Base-by-base conservation (phyloP, 2,797 vertebrate genomes). In the Sciurus vulgaris region DNA sequence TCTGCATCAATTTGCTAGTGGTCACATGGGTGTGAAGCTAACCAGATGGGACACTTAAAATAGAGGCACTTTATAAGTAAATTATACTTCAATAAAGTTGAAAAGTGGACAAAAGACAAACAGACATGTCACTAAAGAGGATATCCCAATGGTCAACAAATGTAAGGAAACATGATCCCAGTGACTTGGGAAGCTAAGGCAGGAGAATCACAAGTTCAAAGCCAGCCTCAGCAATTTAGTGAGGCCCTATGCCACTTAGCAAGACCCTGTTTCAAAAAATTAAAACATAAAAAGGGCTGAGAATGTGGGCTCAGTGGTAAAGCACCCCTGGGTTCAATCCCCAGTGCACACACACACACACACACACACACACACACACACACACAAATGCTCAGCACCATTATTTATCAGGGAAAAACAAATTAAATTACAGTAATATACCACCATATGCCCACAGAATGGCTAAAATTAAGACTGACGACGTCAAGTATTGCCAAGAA, bases 351-450 rank as follows among this genome's bases (percentile, higher is more conserved):
- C 38, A 38, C 38, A 38, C 38, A 38, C 38, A 38, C 38, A 38
- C 3, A 38, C 38, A 38, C 38, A 38, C 3, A 38, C 38, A 4
- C 38, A 38, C 38, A 38, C 38, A 38, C 38, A 38, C 38, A 38
- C 38, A 38, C 3, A 38, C n/a, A 38, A 38, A 38, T 17, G 15
- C 4, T 49, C 9, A 14, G 22, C 5, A 2, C n/a, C 26, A 41
- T 15, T 65, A 47, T 47, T 87, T 63, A 69, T 26, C 33, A 65
- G 59, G 28, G 81, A 92, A 94, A 76, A 67, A 11, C 11, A 84
- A 82, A 61, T 49, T 93, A 74, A 83, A 93, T 38, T 56, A 51
- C 18, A 69, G 30, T 49, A 44, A 85, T 30, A 94, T 69, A 63
- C 28, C 33, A 72, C 38, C 30, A 30, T 33, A 47, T 20, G 41